phyloP scores from a whole-genome alignment of 2,113 vertebrate species.

The Perca schrenkii region DNA sequence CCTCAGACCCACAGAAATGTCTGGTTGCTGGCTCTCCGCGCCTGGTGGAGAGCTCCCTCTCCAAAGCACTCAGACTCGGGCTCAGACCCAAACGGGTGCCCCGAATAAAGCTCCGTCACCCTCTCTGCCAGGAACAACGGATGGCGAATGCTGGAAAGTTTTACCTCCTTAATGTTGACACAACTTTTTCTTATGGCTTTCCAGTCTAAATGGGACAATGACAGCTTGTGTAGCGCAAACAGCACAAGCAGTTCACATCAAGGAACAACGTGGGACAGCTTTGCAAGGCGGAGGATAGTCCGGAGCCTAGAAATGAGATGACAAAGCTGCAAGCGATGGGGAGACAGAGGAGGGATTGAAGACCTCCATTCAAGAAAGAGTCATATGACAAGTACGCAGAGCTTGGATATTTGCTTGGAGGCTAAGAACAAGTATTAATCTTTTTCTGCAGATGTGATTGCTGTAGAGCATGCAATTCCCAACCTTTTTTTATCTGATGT shows the following conservation, averaged over 20 bases:
- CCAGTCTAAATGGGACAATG: constrained; percentile 60
- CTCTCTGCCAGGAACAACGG: constrained; percentile 70
- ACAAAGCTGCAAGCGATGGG: constrained; percentile 1
- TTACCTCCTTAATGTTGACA: constrained; percentile 60
- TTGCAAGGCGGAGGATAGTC: constrained; percentile 6
- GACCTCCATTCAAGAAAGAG: constrained; percentile 7
- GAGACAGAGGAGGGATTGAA: constrained; percentile 9
- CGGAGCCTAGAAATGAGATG: constrained; percentile 39
- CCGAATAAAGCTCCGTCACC: constrained; percentile 49
- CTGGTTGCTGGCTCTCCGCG: constrained; percentile 40
- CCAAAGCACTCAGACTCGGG: constrained; percentile 47
- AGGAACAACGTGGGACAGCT: constrained; percentile 22
- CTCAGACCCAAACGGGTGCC: constrained; percentile 64
- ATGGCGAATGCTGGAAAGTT: constrained; percentile 68
- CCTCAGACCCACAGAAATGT: constrained; percentile 24
- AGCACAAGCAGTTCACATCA: constrained; percentile 5
- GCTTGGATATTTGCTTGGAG: constrained; percentile 1
- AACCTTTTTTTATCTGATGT: no score
- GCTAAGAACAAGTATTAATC: constrained; percentile 7
- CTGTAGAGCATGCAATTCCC: no score
- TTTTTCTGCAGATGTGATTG: background rate
- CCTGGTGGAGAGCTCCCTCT: constrained; percentile 29
- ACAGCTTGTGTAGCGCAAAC: constrained; percentile 40
- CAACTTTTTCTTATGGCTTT: constrained; percentile 35
- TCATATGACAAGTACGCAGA: constrained; percentile 7